These are phyloP conservation scores for Parambassis ranga DNA, from an alignment of 2,797 vertebrate species.

Conservation along the genomic window DNA sequence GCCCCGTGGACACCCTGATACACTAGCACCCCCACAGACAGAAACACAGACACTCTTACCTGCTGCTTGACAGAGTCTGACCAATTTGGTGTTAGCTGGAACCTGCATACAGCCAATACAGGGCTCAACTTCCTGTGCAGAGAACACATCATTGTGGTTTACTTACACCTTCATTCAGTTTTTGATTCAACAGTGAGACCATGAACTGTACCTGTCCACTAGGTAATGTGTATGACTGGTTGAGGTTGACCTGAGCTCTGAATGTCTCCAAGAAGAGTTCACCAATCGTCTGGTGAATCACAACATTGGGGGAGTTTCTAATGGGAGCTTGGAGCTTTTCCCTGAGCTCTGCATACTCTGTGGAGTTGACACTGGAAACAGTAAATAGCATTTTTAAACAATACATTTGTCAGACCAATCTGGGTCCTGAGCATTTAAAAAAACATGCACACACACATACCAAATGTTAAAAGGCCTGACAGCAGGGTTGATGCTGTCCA, in stretches of 20 bases:
- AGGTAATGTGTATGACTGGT: slow-evolving; percentile 80
- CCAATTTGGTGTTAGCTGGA: slow-evolving; percentile 85
- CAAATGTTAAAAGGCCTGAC: slow-evolving; percentile 86
- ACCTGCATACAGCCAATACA: slow-evolving; percentile 96
- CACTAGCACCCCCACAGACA: background rate
- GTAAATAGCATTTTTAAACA: background rate
- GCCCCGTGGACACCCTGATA: no score
- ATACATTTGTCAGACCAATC: no score
- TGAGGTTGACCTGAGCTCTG: slow-evolving; percentile 86
- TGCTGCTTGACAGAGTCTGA: slow-evolving; percentile 85
- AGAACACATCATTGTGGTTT: background rate
- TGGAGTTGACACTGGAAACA: slow-evolving; percentile 85
- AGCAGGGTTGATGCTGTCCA: slow-evolving; percentile 83
- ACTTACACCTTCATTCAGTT: no score
- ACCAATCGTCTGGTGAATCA: slow-evolving; percentile 91
- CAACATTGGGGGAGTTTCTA: slow-evolving; percentile 87
- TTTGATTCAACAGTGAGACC: no score
- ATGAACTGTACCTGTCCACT: slow-evolving; percentile 89
- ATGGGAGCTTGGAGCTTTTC: slow-evolving; percentile 92
- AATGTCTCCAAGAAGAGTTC: slow-evolving; percentile 96
- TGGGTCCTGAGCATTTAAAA: no score
- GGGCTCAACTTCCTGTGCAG: slow-evolving; percentile 85
- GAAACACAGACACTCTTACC: slow-evolving; percentile 23
- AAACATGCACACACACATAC: slow-evolving; percentile 71
- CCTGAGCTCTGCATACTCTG: slow-evolving; percentile 89